Conservation (phyloP, 2,888 invertebrate genomes). For the Thymelicus sylvestris region DNA sequence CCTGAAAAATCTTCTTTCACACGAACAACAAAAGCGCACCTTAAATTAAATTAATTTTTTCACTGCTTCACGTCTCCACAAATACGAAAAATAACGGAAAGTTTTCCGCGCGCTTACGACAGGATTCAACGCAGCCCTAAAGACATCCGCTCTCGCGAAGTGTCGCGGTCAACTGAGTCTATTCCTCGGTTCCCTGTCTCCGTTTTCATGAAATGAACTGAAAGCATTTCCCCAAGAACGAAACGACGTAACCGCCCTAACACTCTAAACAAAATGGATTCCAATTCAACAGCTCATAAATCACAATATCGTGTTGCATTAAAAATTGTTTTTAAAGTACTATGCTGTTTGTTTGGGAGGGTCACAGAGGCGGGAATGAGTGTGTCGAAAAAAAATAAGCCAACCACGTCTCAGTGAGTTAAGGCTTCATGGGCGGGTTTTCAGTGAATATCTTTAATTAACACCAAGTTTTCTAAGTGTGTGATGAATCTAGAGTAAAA, state of each 20-base stretch:
- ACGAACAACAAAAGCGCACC: background rate
- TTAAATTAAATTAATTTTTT: conserved; percentile 1
- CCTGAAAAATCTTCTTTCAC: conserved; percentile 2
- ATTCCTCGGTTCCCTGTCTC: conserved; percentile 67
- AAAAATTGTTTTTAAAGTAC: conserved; percentile 78
- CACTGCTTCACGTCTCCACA: conserved; percentile 13
- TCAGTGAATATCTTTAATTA: conserved; percentile 81
- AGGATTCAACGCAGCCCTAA: conserved; percentile 46
- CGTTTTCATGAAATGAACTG: conserved; percentile 82
- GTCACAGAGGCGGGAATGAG: conserved; percentile 84
- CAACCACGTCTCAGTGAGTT: conserved; percentile 83
- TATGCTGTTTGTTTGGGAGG: conserved; percentile 84
- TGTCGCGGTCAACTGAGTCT: conserved; percentile 80
- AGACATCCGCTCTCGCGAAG: conserved; percentile 68
- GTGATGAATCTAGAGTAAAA: conserved; percentile 74
- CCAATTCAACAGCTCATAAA: conserved; percentile 11
- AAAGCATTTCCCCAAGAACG: conserved; percentile 55
- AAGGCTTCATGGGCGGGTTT: conserved; percentile 81
- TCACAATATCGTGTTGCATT: conserved; percentile 38
- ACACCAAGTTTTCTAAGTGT: conserved; percentile 70
- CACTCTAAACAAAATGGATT: conserved; percentile 39
- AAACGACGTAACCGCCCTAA: conserved; percentile 54
- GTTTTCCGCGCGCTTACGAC: conserved; percentile 62
- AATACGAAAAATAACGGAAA: conserved; percentile 55
- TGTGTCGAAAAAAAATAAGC: conserved; percentile 83